Percentiles rank a stretch among this genome's conserved stretches.
Evolutionary conservation across 2,888 invertebrate genomes (phyloP).

Genomic region (Suillia variegata): DNA sequence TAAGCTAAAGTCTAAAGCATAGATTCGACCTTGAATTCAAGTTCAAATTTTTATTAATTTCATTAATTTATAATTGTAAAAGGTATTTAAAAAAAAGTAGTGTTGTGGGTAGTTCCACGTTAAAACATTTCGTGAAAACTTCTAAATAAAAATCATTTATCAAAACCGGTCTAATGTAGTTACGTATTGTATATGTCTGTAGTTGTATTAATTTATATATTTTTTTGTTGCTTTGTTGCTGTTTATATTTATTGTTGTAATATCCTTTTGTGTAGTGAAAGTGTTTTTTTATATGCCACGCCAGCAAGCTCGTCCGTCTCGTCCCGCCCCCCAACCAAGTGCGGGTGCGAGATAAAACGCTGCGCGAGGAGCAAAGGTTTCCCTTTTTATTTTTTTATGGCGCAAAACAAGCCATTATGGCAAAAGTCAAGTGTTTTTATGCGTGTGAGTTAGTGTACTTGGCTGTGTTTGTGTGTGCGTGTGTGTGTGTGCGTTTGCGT

Average conservation of each 20-base stretch:
- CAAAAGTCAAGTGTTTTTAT: background rate
- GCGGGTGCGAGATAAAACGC: background rate
- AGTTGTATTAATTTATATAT: no score
- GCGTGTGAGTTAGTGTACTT: background rate
- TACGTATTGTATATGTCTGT: no score
- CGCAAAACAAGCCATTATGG: background rate
- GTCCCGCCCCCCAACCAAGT: background rate
- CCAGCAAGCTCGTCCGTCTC: background rate
- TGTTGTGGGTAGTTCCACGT: no score
- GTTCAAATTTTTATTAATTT: no score
- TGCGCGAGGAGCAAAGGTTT: no score
- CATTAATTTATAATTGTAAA: no score
- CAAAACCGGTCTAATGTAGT: no score
- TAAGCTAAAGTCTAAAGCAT: no score
- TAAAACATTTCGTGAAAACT: no score
- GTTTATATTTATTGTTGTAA: background rate
- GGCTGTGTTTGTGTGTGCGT: background rate
- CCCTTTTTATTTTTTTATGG: background rate
- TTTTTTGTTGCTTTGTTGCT: background rate
- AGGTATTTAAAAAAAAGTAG: no score
- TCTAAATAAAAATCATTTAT: no score
- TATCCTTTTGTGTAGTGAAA: conserved; percentile 1
- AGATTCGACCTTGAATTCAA: no score
- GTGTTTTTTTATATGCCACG: background rate
- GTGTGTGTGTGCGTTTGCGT: background rate